Evolutionary conservation across 2,888 invertebrate species (phyloP).

Genomic region (Ptychoptera albimana): DNA sequence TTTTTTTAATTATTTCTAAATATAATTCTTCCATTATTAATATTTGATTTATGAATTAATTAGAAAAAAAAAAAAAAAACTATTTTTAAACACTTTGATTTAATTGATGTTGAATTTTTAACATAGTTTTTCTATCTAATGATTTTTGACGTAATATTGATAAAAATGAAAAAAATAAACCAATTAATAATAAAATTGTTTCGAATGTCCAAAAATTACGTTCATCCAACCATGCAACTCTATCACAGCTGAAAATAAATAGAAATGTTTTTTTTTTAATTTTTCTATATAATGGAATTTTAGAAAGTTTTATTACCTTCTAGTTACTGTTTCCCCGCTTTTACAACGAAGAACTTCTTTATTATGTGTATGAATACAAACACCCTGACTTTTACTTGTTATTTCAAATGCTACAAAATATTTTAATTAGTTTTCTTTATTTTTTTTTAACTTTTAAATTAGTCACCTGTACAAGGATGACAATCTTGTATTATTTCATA

Average conservation of each 20-base stretch:
- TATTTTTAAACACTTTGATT: conserved; percentile 13
- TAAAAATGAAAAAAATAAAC: conserved; percentile 19
- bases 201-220: conserved; percentile 42
- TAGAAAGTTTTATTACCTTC: conserved; percentile 44
- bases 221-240: conserved; percentile 71
- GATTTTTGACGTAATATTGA: conserved; percentile 20
- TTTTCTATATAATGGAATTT: conserved; percentile 4
- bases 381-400: conserved; percentile 62
- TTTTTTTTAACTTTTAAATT: background rate
- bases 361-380: conserved; percentile 67
- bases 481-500: conserved; percentile 60
- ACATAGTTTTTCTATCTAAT: conserved; percentile 9
- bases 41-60: conserved; percentile 2
- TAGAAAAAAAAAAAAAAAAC: background rate
- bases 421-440: background rate
- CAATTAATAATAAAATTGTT: conserved; percentile 19
- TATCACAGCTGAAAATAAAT: conserved; percentile 54
- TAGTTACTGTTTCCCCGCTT: conserved; percentile 62
- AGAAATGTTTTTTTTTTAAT: conserved; percentile 5
- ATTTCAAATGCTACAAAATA: conserved; percentile 55
- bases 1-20: conserved; percentile 19
- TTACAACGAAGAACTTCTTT: conserved; percentile 70
- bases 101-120: conserved; percentile 12
- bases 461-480: conserved; percentile 63
- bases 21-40: conserved; percentile 24